Evolutionary conservation across 2,888 invertebrate species (phyloP).

Genomic region (Cheilosia scutellata): DNA sequence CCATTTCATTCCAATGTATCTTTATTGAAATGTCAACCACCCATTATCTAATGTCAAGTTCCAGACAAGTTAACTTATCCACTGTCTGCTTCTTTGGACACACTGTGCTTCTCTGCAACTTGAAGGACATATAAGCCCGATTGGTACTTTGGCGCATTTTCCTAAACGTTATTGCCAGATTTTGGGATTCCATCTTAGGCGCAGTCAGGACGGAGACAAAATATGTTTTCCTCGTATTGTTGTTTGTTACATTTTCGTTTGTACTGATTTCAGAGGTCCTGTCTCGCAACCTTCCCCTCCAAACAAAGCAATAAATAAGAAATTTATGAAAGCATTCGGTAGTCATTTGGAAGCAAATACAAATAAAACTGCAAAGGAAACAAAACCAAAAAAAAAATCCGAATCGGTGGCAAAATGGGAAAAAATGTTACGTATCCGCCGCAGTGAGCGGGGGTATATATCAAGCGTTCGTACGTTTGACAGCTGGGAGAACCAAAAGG

Average conservation of each 20-base stretch:
- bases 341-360: slow-evolving; percentile 74
- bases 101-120: too few species aligned
- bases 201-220: slow-evolving; percentile 47
- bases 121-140: too few species aligned
- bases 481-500: slow-evolving; percentile 41
- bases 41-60: too few species aligned
- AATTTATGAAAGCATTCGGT: slow-evolving; percentile 75
- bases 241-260: slow-evolving; percentile 64
- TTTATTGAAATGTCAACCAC: too few species aligned
- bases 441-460: slow-evolving; percentile 63
- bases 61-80: too few species aligned
- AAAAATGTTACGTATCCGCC: slow-evolving; percentile 70
- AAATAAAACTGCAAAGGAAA: slow-evolving; percentile 66
- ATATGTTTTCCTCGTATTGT: slow-evolving; percentile 62
- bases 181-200: neutral
- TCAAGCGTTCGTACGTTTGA: slow-evolving; percentile 62
- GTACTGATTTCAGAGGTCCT: slow-evolving; percentile 2
- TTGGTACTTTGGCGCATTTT: too few species aligned
- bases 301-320: slow-evolving; percentile 74
- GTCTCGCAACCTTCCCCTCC: slow-evolving; percentile 19
- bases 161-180: too few species aligned
- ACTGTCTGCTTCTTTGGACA: too few species aligned
- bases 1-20: too few species aligned
- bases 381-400: slow-evolving; percentile 12
- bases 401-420: neutral